A percentile compares a stretch with the other conserved stretches of the same genome.
Conservation (phyloP, 1,140 invertebrate species). For the Berghia stephanieae region DNA sequence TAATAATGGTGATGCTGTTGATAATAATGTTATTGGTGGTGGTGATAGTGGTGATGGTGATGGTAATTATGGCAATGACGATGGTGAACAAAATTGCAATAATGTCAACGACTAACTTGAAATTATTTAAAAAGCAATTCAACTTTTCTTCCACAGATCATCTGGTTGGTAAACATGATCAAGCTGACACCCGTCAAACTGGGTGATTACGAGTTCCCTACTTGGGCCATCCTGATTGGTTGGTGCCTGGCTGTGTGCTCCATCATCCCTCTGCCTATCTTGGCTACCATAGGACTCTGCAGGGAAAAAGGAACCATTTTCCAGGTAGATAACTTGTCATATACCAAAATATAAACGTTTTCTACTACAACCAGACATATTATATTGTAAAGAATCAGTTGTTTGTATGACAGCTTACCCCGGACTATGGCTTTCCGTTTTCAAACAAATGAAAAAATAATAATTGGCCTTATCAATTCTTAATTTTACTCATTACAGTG, state of each 20-base stretch:
- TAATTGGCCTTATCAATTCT: not conserved
- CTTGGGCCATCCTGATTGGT: constrained; percentile 63
- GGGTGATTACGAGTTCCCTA: constrained; percentile 58
- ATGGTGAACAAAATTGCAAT: no score
- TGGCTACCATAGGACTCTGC: constrained; percentile 33
- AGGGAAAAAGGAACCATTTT: constrained; percentile 41
- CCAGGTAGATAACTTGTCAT: constrained; percentile 33
- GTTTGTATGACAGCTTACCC: not conserved
- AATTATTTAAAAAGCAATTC: no score
- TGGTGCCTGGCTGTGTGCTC: constrained; percentile 50
- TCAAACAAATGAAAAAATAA: not conserved
- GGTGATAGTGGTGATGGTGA: no score
- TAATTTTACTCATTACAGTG: no score
- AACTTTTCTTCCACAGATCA: not conserved
- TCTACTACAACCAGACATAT: not conserved
- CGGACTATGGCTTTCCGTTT: not conserved
- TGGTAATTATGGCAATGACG: no score
- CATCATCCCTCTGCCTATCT: constrained; percentile 44
- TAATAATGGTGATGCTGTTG: no score
- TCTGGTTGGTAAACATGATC: not conserved
- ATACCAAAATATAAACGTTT: not conserved
- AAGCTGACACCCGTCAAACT: constrained; percentile 55
- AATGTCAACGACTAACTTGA: no score
- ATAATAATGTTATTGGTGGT: no score
- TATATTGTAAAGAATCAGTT: not conserved